A percentile compares a stretch with the other conserved stretches of the same genome.
phyloP scores from a whole-genome alignment of 2,888 invertebrate genomes.

The Catocala fraxini region DNA sequence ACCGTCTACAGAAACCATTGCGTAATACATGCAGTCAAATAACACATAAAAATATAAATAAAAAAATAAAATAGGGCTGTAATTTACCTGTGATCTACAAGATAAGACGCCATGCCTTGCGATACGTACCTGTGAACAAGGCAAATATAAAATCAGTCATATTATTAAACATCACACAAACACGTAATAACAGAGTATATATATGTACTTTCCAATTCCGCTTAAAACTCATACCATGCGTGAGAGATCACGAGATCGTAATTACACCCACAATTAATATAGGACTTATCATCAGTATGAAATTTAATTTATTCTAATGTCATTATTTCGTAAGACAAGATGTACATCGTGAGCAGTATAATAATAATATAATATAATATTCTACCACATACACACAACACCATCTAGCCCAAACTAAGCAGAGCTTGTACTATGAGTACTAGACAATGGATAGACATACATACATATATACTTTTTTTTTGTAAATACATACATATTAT shows the following conservation, averaged over 20 bases:
- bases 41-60: not conserved
- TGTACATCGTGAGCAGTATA: too few relatives aligned
- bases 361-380: too few relatives aligned
- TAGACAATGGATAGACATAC: too few relatives aligned
- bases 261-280: slow-evolving; percentile 15
- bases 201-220: slow-evolving; percentile 41
- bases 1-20: too few relatives aligned
- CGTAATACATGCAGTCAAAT: not conserved
- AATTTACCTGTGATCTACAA: slow-evolving; percentile 36
- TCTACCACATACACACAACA: too few relatives aligned
- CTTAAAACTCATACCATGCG: slow-evolving; percentile 31
- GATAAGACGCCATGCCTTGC: slow-evolving; percentile 31
- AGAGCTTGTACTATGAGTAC: too few relatives aligned
- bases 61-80: not conserved
- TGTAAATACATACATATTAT: too few relatives aligned
- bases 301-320: not conserved
- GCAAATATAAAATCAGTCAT: slow-evolving; percentile 38
- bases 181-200: slow-evolving; percentile 18
- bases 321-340: not conserved
- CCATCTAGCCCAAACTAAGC: too few relatives aligned
- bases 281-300: not conserved
- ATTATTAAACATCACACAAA: slow-evolving; percentile 27
- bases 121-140: slow-evolving; percentile 69
- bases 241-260: slow-evolving; percentile 28
- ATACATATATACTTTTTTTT: too few relatives aligned